phyloP scores from a whole-genome alignment of 2,797 vertebrate genomes.

The Odontamblyopus rebecca region DNA sequence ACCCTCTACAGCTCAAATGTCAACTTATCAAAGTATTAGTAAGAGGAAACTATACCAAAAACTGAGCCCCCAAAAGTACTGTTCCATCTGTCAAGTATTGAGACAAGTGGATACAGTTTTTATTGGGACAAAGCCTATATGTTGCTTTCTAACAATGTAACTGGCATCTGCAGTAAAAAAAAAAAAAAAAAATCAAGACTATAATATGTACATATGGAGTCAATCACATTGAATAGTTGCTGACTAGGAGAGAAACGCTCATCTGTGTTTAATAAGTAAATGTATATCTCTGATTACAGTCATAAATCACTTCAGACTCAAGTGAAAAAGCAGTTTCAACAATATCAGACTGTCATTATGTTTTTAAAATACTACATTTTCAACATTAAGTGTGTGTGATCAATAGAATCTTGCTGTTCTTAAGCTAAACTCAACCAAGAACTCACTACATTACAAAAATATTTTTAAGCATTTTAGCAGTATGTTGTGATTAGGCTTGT shows the following conservation, averaged over 20 bases:
- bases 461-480: too few relatives aligned
- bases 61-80: too few relatives aligned
- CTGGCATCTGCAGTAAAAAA: too few relatives aligned
- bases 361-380: background rate
- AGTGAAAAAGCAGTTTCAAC: background rate
- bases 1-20: too few relatives aligned
- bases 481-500: too few relatives aligned
- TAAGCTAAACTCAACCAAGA: background rate
- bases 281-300: constrained; percentile 13
- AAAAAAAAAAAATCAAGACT: constrained; percentile 8
- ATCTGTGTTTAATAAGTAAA: constrained; percentile 18
- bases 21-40: too few relatives aligned
- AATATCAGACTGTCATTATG: background rate
- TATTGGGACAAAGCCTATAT: too few relatives aligned
- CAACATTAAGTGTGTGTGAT: background rate
- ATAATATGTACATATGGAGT: constrained; percentile 24
- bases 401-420: background rate
- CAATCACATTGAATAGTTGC: constrained; percentile 28
- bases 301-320: constrained; percentile 30
- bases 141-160: too few relatives aligned
- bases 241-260: constrained; percentile 10
- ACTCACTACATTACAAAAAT: too few relatives aligned
- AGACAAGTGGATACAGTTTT: too few relatives aligned
- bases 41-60: too few relatives aligned
- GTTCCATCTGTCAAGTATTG: too few relatives aligned